A percentile compares a stretch with the other conserved stretches of the same genome.
Evolutionary conservation across 37 sponge, comb jelly and placozoan species (phyloP).

Genomic region (Beroe forskalii): DNA sequence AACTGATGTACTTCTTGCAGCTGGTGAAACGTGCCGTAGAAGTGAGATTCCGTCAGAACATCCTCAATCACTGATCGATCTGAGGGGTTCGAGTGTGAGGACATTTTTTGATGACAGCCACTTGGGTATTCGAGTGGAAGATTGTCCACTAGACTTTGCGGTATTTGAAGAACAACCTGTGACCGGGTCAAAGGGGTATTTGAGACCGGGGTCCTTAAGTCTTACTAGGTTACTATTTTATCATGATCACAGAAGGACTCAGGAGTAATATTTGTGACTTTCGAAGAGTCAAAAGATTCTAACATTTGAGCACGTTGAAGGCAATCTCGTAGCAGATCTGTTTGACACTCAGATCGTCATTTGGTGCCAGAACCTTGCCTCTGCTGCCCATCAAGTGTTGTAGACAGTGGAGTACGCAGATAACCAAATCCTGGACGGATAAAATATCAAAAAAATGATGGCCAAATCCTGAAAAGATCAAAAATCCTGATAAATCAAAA

Average conservation of each 20-base stretch:
- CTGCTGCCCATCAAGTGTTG: slow-evolving; percentile 28
- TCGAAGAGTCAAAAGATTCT: no score
- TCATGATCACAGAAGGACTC: no score
- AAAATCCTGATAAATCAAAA: not conserved
- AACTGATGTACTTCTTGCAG: slow-evolving; percentile 40
- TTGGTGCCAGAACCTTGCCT: slow-evolving; percentile 51
- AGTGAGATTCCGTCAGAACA: slow-evolving; percentile 31
- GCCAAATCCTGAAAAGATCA: not conserved
- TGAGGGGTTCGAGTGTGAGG: no score
- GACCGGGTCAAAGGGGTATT: no score
- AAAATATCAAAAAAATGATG: not conserved
- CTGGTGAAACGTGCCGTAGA: slow-evolving; percentile 26
- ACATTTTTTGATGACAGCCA: no score
- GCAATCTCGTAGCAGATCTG: slow-evolving; percentile 62
- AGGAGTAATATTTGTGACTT: no score
- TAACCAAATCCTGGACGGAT: slow-evolving; percentile 18
- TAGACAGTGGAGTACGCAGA: slow-evolving; percentile 43
- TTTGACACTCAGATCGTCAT: slow-evolving; percentile 55
- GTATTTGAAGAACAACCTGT: no score
- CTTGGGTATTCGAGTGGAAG: no score
- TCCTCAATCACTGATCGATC: slow-evolving; percentile 57
- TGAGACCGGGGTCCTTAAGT: no score
- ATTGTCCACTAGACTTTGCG: no score
- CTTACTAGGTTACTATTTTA: no score
- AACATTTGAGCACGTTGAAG: slow-evolving; percentile 58